Base-by-base conservation (phyloP, 2,113 vertebrate genomes). In the Athene cunicularia region DNA sequence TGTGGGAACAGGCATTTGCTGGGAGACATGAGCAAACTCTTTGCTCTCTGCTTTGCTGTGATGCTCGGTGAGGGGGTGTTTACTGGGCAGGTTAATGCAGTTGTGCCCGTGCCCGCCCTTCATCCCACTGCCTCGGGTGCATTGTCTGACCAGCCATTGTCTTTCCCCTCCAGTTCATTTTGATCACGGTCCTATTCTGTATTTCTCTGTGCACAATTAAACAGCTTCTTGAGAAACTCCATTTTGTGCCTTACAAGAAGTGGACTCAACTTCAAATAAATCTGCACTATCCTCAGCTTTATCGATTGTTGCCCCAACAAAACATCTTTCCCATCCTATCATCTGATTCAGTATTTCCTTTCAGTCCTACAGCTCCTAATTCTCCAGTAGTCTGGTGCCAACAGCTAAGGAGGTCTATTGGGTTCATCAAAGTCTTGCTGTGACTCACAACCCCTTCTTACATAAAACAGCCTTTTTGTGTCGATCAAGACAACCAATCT, bases 401-500 rank as follows among this genome's bases (percentile, higher is more conserved):
- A 2, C 23, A 1, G 2, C 76, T 35, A 8, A 66, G 70, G 49
- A 83, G 77, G 27, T 37, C 71, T 93, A 9, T 43, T 64, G 58
- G 74, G 37, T 75, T 91, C 70, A 88, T 94, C 67, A 28, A 50
- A 93, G 50, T 30, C 74, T 11, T 66, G 86, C 86, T 91, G 80
- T 86, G 96, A 93, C 64, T 94, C 96, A 89, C 43, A 80, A 49
- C 26, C 90, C 45, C 35, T n/a, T 71, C 85, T 86, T 45, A 52
- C 28, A 90, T 37, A 33, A 80, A 87, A 7, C 62, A 86, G 76
- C 60, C 75, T 79, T 93, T 81, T 88, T 3, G 3, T 79, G 64
- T 55, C 58, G 59, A 88, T 93, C 70, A 55, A 62, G 80, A 45
- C 70, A 95, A 62, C 39, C 52, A n/a, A 47, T 82, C 66, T 91